Percentiles rank a stretch among this genome's conserved stretches.
Evolutionary conservation across 2,797 vertebrate genomes (phyloP).

Genomic region (Scolopax bukidnonensis): DNA sequence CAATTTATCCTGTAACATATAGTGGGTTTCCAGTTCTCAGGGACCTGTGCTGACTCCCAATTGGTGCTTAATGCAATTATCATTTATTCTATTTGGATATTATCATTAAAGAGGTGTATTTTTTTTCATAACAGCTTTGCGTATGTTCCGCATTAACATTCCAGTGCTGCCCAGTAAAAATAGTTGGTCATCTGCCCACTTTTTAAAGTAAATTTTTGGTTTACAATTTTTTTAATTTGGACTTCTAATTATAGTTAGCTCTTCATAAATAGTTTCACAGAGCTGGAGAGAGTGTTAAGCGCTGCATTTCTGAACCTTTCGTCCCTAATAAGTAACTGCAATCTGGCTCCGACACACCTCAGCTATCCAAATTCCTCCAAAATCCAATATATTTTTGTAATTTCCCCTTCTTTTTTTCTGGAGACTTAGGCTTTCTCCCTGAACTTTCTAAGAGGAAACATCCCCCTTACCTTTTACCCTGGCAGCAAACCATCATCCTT

Average conservation of each 20-base stretch:
- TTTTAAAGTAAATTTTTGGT: conserved; percentile 61
- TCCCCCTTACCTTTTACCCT: conserved; percentile 25
- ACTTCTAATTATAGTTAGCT: conserved; percentile 61
- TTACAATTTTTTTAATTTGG: conserved; percentile 59
- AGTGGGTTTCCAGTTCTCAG: not conserved
- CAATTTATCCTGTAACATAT: not conserved
- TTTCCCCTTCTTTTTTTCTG: conserved; percentile 72
- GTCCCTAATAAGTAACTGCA: conserved; percentile 22
- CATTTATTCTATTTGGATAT: conserved; percentile 52
- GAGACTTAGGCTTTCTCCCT: conserved; percentile 30
- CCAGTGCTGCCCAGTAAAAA: conserved; percentile 65
- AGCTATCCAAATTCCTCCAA: conserved; percentile 41
- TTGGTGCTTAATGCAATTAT: conserved; percentile 38
- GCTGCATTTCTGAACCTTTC: conserved; percentile 31
- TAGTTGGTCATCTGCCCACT: conserved; percentile 42
- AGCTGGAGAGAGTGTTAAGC: conserved; percentile 40
- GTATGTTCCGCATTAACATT: conserved; percentile 64
- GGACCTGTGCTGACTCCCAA: not conserved
- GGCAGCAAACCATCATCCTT: not conserved
- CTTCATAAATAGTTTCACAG: conserved; percentile 65
- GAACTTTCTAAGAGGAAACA: conserved; percentile 56
- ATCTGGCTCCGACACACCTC: conserved; percentile 49
- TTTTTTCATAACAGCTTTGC: conserved; percentile 45
- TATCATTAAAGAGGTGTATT: conserved; percentile 7
- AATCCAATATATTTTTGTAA: conserved; percentile 71